Percentiles rank a stretch among this genome's conserved stretches.
Evolutionary conservation across 1,140 invertebrate genomes (phyloP).

Genomic region (Scaptomyza hsui): DNA sequence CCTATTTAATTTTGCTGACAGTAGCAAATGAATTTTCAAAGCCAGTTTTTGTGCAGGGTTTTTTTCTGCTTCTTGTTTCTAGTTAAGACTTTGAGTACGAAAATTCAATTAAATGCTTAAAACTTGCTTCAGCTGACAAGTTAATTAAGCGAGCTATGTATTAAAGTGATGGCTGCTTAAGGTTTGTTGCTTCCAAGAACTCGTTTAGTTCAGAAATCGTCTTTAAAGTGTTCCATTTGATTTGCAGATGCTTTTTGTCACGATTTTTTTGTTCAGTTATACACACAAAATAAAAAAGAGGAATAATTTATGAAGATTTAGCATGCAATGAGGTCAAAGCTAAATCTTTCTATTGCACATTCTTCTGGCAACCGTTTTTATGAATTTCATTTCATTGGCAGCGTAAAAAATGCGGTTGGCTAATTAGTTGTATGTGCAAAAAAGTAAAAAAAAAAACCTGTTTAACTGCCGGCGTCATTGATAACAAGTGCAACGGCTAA

Average conservation of each 20-base stretch:
- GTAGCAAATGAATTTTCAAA: conserved; percentile 53
- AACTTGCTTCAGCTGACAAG: conserved; percentile 12
- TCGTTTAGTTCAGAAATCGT: conserved; percentile 1
- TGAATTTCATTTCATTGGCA: conserved; percentile 32
- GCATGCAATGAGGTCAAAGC: conserved; percentile 36
- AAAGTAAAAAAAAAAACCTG: conserved; percentile 41
- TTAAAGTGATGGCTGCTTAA: neutral
- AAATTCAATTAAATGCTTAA: conserved; percentile 70
- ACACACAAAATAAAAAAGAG: no score
- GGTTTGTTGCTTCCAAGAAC: no score
- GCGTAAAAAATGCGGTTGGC: conserved; percentile 49
- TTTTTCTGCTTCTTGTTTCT: neutral
- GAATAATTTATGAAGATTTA: conserved; percentile 54
- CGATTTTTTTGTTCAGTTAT: conserved; percentile 41
- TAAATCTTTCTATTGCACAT: conserved; percentile 1
- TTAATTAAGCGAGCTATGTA: conserved; percentile 15
- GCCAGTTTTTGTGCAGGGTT: conserved; percentile 16
- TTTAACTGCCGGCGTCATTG: conserved; percentile 58
- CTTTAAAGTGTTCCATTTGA: conserved; percentile 40
- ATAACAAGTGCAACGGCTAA: conserved; percentile 48
- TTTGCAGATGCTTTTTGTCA: conserved; percentile 57
- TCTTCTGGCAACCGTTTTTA: conserved; percentile 19
- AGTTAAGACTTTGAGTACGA: conserved; percentile 17
- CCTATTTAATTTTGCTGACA: conserved; percentile 59
- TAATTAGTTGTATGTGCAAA: conserved; percentile 59